Conservation (phyloP, 2,888 invertebrate species). For the Diarsia rubi region DNA sequence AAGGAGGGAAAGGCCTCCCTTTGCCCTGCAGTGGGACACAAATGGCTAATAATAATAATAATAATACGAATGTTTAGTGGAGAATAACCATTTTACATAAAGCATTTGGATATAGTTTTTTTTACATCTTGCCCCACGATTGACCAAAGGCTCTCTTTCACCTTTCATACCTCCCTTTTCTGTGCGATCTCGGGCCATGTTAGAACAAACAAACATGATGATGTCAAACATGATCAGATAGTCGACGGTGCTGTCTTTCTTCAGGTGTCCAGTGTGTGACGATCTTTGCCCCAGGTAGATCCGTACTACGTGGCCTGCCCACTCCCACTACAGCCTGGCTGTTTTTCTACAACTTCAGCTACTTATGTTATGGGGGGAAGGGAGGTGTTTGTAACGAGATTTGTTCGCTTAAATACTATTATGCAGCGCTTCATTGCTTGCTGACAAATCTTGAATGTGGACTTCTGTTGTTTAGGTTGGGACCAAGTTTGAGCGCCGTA, state of each 20-base stretch:
- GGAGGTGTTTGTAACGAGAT: neutral
- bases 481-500: neutral
- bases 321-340: neutral
- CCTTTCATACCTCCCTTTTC: neutral
- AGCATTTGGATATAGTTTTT: neutral
- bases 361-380: neutral
- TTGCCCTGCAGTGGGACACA: no score
- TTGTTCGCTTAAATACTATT: neutral
- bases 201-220: no score
- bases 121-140: neutral
- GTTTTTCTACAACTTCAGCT: neutral
- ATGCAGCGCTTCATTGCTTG: neutral
- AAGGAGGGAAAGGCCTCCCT: no score
- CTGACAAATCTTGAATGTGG: neutral
- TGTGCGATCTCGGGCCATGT: neutral
- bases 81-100: neutral
- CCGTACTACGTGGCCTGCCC: neutral
- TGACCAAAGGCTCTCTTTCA: neutral
- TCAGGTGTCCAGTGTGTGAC: neutral
- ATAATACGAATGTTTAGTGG: neutral
- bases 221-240: neutral
- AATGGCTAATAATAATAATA: no score
- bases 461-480: neutral
- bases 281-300: no score
- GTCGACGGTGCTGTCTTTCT: neutral